Conservation (phyloP, 2,113 vertebrate species). For the Hiodon tergisus region DNA sequence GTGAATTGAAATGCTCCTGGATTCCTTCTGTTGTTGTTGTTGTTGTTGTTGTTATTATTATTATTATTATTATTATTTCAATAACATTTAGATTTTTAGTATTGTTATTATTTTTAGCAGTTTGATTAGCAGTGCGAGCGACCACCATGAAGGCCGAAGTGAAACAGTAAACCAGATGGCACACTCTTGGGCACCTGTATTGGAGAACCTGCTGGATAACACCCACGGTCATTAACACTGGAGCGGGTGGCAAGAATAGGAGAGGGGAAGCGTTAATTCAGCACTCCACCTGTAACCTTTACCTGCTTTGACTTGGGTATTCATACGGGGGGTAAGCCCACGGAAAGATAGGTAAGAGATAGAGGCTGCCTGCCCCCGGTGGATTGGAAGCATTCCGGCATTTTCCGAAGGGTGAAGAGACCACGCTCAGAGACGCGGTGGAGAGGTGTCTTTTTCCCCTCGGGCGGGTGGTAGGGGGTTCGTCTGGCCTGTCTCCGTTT, state of each 20-base stretch:
- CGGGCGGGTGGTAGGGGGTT: no score
- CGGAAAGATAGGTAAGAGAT: slow-evolving; percentile 24
- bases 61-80: slow-evolving; percentile 9
- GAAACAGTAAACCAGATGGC: slow-evolving; percentile 2
- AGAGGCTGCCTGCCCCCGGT: no score
- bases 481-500: slow-evolving; percentile 37
- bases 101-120: not conserved
- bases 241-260: slow-evolving; percentile 61
- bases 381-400: no score
- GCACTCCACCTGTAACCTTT: slow-evolving; percentile 66
- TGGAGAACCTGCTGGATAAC: not conserved
- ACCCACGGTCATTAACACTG: not conserved
- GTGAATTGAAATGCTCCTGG: slow-evolving; percentile 50
- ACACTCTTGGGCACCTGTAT: not conserved
- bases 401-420: not conserved
- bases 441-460: slow-evolving; percentile 2
- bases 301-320: slow-evolving; percentile 61
- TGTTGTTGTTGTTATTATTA: slow-evolving; percentile 25
- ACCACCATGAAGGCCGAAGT: not conserved
- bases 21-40: slow-evolving; percentile 50
- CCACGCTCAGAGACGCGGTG: slow-evolving; percentile 21
- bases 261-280: slow-evolving; percentile 67
- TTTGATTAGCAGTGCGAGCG: not conserved
- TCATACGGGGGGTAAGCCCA: slow-evolving; percentile 55
- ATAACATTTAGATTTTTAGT: slow-evolving; percentile 9